Percentiles rank a stretch among this genome's conserved stretches.
phyloP scores from a whole-genome alignment of 2,113 vertebrate species.

The Neodontobutis hainanensis region DNA sequence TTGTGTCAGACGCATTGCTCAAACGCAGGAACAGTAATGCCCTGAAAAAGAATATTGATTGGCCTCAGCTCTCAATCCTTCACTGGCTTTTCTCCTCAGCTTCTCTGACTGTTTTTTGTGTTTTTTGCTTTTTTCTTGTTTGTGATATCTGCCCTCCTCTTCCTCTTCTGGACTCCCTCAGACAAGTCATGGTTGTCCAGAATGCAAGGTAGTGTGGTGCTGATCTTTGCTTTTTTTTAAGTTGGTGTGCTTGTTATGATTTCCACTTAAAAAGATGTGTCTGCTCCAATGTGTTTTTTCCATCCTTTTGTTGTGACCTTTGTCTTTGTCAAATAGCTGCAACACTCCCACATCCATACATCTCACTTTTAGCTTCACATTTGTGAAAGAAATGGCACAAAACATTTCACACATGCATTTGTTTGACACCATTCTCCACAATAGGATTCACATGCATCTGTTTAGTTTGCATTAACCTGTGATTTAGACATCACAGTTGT shows the following conservation, averaged over 20 bases:
- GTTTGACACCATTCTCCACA: constrained; percentile 28
- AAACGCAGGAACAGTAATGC: constrained; percentile 32
- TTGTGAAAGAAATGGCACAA: neutral
- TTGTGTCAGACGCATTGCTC: constrained; percentile 39
- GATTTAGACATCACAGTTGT: constrained; percentile 16
- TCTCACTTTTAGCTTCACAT: constrained; percentile 34
- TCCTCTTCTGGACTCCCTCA: constrained; percentile 87
- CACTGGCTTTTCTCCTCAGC: constrained; percentile 66
- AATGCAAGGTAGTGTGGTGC: constrained; percentile 92
- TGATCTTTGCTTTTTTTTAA: constrained; percentile 75
- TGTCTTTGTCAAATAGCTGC: constrained; percentile 53
- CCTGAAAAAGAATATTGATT: constrained; percentile 47
- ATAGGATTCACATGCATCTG: constrained; percentile 29
- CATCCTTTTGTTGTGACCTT: constrained; percentile 65
- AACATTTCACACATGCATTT: constrained; percentile 14
- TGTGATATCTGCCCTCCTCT: constrained; percentile 80
- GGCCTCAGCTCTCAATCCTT: constrained; percentile 14
- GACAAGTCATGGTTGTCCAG: constrained; percentile 99
- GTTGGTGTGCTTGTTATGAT: constrained; percentile 47
- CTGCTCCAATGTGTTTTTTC: constrained; percentile 46
- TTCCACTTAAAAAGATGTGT: constrained; percentile 31
- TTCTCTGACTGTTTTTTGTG: constrained; percentile 80
- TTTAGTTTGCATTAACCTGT: constrained; percentile 33
- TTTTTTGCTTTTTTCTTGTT: constrained; percentile 76
- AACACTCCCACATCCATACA: constrained; percentile 37